phyloP scores from a whole-genome alignment of 2,797 vertebrate species.

The Potorous gilbertii region DNA sequence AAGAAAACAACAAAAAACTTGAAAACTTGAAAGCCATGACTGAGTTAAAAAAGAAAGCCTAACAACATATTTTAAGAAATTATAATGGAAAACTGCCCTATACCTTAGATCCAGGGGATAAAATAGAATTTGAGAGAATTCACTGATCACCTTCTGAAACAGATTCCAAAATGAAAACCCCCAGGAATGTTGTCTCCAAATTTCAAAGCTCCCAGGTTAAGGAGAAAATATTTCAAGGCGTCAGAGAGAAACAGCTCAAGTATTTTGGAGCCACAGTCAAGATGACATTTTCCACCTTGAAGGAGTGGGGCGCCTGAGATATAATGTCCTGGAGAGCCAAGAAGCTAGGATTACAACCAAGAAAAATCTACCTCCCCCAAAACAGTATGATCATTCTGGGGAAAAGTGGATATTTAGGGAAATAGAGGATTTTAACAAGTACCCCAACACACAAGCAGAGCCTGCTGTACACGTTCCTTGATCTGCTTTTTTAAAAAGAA shows the following conservation, averaged over 20 bases:
- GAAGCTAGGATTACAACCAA: neutral
- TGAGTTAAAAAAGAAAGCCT: neutral
- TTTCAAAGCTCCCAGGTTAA: neutral
- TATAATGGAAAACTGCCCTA: neutral
- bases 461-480: too few relatives aligned
- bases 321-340: neutral
- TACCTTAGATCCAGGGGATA: neutral
- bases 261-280: neutral
- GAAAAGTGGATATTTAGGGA: neutral
- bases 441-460: too few relatives aligned
- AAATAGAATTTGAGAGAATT: neutral
- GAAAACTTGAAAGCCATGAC: neutral
- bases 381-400: neutral
- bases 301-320: neutral
- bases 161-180: neutral
- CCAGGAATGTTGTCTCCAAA: neutral
- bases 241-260: neutral
- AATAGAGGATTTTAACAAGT: neutral
- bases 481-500: too few relatives aligned
- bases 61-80: neutral
- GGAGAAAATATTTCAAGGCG: neutral
- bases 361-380: neutral
- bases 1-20: too few relatives aligned
- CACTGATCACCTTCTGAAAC: neutral
- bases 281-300: neutral